Evolutionary conservation across 2,113 vertebrate genomes (phyloP).

Genomic region (Okapia johnstoni): DNA sequence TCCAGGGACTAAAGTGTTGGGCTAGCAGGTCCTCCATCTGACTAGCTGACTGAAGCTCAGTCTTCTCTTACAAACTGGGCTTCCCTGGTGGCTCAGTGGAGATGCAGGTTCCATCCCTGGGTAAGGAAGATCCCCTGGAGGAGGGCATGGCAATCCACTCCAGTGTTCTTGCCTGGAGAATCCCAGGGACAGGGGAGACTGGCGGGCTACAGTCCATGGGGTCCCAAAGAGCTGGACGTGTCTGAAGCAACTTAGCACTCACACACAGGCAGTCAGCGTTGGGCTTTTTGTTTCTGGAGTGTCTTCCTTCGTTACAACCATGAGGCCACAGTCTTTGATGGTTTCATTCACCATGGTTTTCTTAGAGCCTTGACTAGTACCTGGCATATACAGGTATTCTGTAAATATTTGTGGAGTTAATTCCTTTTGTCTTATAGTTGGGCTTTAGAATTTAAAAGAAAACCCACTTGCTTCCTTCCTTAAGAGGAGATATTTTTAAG

Average conservation of each 20-base stretch:
- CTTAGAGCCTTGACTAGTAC: neutral
- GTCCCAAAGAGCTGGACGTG: neutral
- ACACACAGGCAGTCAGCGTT: neutral
- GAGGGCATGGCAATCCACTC: neutral
- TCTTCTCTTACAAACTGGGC: neutral
- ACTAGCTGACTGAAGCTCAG: neutral
- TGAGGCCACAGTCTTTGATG: neutral
- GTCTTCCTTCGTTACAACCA: accelerated
- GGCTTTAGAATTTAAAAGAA: neutral
- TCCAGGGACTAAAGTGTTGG: neutral
- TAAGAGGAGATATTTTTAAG: neutral
- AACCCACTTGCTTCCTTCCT: neutral
- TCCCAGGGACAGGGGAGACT: neutral
- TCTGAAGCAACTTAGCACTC: accelerated
- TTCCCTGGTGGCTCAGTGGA: neutral
- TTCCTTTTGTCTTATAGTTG: neutral
- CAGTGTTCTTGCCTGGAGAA: neutral
- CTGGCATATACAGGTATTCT: neutral
- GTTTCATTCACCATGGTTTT: neutral
- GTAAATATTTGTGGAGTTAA: neutral
- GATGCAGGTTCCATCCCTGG: neutral
- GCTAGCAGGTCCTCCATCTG: neutral
- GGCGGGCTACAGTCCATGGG: neutral
- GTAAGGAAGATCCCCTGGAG: neutral
- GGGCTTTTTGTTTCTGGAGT: neutral